Evolutionary conservation across 1,140 invertebrate genomes (phyloP).

Genomic region (Brachionus paranguensis): DNA sequence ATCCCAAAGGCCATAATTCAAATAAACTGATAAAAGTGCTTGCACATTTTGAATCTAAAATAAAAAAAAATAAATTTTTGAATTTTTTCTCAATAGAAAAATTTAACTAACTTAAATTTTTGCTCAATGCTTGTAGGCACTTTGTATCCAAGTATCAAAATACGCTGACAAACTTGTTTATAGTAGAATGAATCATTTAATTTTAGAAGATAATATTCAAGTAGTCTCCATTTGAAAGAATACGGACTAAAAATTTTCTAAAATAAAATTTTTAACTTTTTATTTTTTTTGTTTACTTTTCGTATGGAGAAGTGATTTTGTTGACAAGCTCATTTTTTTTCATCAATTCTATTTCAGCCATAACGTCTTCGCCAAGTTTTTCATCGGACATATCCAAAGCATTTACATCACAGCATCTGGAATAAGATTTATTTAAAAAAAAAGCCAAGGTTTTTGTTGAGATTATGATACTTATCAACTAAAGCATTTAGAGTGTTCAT

Average conservation of each 20-base stretch:
- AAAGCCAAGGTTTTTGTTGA: not conserved
- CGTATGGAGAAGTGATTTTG: not conserved
- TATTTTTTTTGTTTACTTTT: too few species aligned
- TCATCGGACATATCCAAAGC: not conserved
- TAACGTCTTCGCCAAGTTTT: not conserved
- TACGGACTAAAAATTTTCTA: constrained; percentile 20
- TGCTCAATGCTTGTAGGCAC: not conserved
- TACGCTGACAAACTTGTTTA: constrained; percentile 8
- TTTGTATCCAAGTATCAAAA: not conserved
- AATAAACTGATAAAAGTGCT: not conserved
- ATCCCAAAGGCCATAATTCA: constrained; percentile 17
- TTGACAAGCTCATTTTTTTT: constrained; percentile 1
- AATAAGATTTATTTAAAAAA: not conserved
- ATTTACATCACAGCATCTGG: constrained; percentile 20
- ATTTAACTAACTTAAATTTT: constrained; percentile 1
- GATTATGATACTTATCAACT: not conserved
- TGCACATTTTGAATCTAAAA: not conserved
- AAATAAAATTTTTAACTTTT: too few species aligned
- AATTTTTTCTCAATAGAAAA: too few species aligned
- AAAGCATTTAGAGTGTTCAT: not conserved
- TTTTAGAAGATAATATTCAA: not conserved
- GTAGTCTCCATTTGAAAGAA: constrained; percentile 14
- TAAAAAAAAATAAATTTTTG: too few species aligned
- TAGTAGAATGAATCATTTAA: not conserved
- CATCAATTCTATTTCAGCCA: not conserved